These are phyloP conservation scores for Chloroceryle amazona DNA, from an alignment of 2,797 vertebrate genomes.

Conservation along the genomic window DNA sequence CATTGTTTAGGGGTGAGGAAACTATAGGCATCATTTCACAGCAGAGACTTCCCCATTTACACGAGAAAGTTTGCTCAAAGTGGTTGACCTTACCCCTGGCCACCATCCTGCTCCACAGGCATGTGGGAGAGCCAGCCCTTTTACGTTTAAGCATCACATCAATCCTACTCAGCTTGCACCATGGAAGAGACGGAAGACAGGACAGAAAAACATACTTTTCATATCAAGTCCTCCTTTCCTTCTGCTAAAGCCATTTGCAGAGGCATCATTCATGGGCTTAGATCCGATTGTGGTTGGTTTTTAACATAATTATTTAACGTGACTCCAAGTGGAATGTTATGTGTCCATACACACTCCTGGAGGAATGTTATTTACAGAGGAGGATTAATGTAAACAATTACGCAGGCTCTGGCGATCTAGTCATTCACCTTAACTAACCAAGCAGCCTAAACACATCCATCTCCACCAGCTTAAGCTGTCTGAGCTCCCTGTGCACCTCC, in stretches of 20 bases:
- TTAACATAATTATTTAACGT: background rate
- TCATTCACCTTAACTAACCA: background rate
- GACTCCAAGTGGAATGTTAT: no score
- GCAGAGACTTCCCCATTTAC: background rate
- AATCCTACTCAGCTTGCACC: background rate
- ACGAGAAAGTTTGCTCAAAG: background rate
- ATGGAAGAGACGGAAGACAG: background rate
- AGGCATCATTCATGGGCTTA: background rate
- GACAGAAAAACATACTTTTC: background rate
- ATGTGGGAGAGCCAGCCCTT: background rate
- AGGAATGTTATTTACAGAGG: background rate
- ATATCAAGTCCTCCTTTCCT: background rate
- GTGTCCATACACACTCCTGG: background rate
- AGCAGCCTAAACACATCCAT: background rate
- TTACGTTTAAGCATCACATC: background rate
- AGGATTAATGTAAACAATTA: background rate
- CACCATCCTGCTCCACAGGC: background rate
- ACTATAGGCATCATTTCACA: background rate
- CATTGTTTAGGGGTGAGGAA: background rate
- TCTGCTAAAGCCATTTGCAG: slow-evolving; percentile 32
- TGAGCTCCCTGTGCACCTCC: background rate
- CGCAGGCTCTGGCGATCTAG: background rate
- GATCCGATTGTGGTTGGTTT: background rate
- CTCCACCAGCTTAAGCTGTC: background rate
- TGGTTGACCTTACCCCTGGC: background rate